Evolutionary conservation across 2,888 invertebrate species (phyloP).

Genomic region (Ormyrus labotus): DNA sequence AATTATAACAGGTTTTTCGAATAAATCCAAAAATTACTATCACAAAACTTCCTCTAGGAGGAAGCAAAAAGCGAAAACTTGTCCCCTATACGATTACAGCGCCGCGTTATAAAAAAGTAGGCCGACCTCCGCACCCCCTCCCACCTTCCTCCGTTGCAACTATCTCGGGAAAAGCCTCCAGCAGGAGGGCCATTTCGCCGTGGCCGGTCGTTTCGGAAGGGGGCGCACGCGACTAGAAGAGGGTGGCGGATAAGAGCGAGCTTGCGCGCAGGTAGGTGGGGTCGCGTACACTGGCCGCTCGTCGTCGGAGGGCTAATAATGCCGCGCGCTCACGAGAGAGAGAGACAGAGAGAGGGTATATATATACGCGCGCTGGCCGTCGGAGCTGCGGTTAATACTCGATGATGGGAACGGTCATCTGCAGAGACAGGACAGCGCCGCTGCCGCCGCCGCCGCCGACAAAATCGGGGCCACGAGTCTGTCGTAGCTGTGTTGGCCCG

Average conservation of each 20-base stretch:
- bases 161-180: too few species aligned
- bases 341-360: constrained; percentile 44
- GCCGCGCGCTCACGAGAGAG: constrained; percentile 10
- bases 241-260: background rate
- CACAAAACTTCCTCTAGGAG: too few species aligned
- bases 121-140: too few species aligned
- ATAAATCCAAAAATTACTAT: too few species aligned
- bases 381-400: constrained; percentile 76
- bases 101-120: too few species aligned
- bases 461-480: constrained; percentile 63
- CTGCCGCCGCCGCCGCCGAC: constrained; percentile 33
- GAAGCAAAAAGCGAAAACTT: too few species aligned
- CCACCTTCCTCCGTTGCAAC: too few species aligned
- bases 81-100: too few species aligned
- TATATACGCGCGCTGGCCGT: constrained; percentile 51
- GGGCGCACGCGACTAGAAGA: background rate
- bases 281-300: background rate
- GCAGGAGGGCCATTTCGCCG: background rate
- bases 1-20: too few species aligned
- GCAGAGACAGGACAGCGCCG: constrained; percentile 71
- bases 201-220: background rate
- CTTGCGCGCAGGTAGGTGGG: background rate
- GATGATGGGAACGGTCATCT: constrained; percentile 76
- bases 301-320: constrained; percentile 41
- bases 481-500: background rate